These are phyloP conservation scores for Hucho hucho DNA, from an alignment of 2,113 vertebrate species.

Conservation along the genomic window DNA sequence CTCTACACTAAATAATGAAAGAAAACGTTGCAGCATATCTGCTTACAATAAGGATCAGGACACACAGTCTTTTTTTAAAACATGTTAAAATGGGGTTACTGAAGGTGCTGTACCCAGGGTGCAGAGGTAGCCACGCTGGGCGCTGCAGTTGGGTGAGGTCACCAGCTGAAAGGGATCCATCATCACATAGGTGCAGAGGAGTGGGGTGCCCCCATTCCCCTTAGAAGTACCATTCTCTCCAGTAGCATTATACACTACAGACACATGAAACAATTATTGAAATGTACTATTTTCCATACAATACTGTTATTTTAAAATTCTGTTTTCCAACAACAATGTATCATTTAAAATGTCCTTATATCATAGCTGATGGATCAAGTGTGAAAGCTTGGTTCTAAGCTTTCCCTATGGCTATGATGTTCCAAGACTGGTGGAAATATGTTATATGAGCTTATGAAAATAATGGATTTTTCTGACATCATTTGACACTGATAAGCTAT, in stretches of 20 bases:
- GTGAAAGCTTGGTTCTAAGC: neutral
- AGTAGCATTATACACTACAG: neutral
- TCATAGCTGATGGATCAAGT: too few relatives aligned
- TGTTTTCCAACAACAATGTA: too few relatives aligned
- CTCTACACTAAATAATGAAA: neutral
- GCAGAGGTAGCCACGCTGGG: conserved; percentile 64
- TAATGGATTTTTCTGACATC: too few relatives aligned
- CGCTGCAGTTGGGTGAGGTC: conserved; percentile 55
- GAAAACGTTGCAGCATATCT: neutral
- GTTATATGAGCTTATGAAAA: too few relatives aligned
- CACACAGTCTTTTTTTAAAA: neutral
- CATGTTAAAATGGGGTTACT: neutral
- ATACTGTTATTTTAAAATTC: too few relatives aligned
- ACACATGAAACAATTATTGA: neutral
- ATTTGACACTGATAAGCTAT: too few relatives aligned
- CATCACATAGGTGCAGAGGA: conserved; percentile 60
- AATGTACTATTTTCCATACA: neutral
- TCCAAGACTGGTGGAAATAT: too few relatives aligned
- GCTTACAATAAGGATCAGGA: neutral
- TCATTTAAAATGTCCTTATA: too few relatives aligned
- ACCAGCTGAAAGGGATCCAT: conserved; percentile 56
- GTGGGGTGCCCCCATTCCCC: neutral
- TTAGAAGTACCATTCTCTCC: neutral
- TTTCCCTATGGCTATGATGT: neutral
- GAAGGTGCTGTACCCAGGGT: conserved; percentile 46